These are phyloP conservation scores for Paramormyrops hopkinsi DNA, from an alignment of 2,797 vertebrate genomes.

Conservation along the genomic window DNA sequence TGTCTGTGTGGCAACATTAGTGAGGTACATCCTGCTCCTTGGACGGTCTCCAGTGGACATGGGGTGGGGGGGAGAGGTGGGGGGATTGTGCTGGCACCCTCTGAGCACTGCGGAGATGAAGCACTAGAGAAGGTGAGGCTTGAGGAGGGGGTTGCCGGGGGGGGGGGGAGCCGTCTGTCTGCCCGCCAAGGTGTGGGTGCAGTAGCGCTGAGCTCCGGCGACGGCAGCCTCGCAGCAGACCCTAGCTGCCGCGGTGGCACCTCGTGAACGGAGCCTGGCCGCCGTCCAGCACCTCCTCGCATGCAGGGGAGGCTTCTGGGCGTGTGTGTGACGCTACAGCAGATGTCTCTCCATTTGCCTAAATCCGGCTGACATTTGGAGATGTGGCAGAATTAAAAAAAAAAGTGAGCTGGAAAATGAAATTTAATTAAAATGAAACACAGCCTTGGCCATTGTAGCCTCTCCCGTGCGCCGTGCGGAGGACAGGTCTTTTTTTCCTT, in stretches of 20 bases:
- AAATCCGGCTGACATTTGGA: constrained; percentile 96
- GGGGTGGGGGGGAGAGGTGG: background rate
- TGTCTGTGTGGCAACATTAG: constrained; percentile 7
- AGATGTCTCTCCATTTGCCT: constrained; percentile 96
- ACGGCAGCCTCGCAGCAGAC: background rate
- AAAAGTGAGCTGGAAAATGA: constrained; percentile 78
- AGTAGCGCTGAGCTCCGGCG: constrained; percentile 13
- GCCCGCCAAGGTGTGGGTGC: constrained; percentile 61
- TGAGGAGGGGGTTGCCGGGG: background rate
- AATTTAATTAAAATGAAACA: constrained; percentile 91
- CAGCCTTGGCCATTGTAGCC: constrained; percentile 74
- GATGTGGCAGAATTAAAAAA: constrained; percentile 56
- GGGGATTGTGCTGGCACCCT: background rate
- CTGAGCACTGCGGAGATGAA: background rate
- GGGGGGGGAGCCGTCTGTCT: constrained; percentile 28
- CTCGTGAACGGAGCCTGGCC: constrained; percentile 2
- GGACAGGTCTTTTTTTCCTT: background rate
- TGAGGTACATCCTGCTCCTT: background rate
- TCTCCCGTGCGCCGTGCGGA: constrained; percentile 50
- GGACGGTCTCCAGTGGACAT: constrained; percentile 10
- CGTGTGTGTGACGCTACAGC: constrained; percentile 79
- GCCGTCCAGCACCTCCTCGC: constrained; percentile 29
- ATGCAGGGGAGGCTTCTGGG: constrained; percentile 73
- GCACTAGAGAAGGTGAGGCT: background rate
- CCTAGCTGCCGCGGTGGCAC: background rate